Evolutionary conservation across 1,140 invertebrate genomes (phyloP).

Genomic region (Dryas iulia): DNA sequence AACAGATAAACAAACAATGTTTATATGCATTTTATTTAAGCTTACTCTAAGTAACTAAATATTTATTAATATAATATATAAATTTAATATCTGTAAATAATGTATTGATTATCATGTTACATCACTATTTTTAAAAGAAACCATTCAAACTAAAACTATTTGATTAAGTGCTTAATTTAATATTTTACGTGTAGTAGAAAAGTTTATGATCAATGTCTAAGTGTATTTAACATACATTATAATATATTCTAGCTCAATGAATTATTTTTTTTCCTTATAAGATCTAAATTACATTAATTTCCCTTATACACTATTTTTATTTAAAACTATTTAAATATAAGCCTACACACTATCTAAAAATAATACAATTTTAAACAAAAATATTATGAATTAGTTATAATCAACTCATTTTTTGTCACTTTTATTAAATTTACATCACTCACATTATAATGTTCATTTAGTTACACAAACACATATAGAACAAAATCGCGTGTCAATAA

Average conservation of each 20-base stretch:
- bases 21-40: slow-evolving; percentile 6
- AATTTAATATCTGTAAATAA: slow-evolving; percentile 17
- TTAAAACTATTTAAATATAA: not conserved
- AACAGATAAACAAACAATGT: slow-evolving; percentile 45
- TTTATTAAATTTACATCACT: not conserved
- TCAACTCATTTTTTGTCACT: not conserved
- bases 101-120: not conserved
- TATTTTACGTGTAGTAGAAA: not conserved
- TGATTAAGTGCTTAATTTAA: not conserved
- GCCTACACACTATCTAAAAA: not conserved
- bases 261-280: not conserved
- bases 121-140: not conserved
- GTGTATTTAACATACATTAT: not conserved
- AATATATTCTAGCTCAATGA: slow-evolving; percentile 2
- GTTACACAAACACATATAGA: not conserved
- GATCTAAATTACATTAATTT: not conserved
- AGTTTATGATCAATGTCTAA: not conserved
- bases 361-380: not conserved
- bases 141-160: not conserved
- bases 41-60: slow-evolving; percentile 23
- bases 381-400: not conserved
- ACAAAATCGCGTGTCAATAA: not conserved
- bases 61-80: slow-evolving; percentile 31
- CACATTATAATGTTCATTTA: not conserved
- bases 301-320: not conserved